Evolutionary conservation across 2,888 invertebrate species (phyloP).

Genomic region (Pyrocoelia pectoralis): DNA sequence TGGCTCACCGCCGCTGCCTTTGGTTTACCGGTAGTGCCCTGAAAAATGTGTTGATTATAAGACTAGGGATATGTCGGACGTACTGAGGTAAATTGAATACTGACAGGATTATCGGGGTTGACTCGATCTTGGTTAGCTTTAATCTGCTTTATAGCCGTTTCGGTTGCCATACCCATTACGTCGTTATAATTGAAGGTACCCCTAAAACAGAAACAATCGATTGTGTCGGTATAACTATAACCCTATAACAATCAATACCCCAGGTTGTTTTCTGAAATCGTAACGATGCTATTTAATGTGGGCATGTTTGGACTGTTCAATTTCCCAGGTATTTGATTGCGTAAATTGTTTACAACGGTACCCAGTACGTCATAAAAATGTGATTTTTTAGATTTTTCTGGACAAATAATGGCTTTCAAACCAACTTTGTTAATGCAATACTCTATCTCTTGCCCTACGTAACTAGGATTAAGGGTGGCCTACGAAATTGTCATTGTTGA

Average conservation of each 20-base stretch:
- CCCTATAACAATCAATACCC: slow-evolving; percentile 65
- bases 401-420: slow-evolving; percentile 71
- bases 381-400: slow-evolving; percentile 68
- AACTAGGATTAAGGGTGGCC: slow-evolving; percentile 82
- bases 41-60: slow-evolving; percentile 32
- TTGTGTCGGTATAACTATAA: slow-evolving; percentile 21
- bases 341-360: slow-evolving; percentile 67
- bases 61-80: slow-evolving; percentile 1
- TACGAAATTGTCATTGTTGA: slow-evolving; percentile 51
- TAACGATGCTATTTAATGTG: slow-evolving; percentile 65
- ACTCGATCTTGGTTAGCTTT: slow-evolving; percentile 4
- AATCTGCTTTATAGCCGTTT: slow-evolving; percentile 52
- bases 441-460: slow-evolving; percentile 72
- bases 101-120: slow-evolving; percentile 2
- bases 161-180: slow-evolving; percentile 52
- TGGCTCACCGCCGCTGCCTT: slow-evolving; percentile 80
- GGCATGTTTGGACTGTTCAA: slow-evolving; percentile 62
- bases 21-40: slow-evolving; percentile 68
- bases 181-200: slow-evolving; percentile 57
- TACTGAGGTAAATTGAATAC: slow-evolving; percentile 15
- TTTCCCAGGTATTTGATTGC: slow-evolving; percentile 59
- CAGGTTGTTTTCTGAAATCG: slow-evolving; percentile 62
- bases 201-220: slow-evolving; percentile 53
- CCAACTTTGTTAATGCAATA: slow-evolving; percentile 77
- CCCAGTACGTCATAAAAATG: slow-evolving; percentile 73